Evolutionary conservation across 2,113 vertebrate genomes (phyloP).

Genomic region (Merops nubicus): DNA sequence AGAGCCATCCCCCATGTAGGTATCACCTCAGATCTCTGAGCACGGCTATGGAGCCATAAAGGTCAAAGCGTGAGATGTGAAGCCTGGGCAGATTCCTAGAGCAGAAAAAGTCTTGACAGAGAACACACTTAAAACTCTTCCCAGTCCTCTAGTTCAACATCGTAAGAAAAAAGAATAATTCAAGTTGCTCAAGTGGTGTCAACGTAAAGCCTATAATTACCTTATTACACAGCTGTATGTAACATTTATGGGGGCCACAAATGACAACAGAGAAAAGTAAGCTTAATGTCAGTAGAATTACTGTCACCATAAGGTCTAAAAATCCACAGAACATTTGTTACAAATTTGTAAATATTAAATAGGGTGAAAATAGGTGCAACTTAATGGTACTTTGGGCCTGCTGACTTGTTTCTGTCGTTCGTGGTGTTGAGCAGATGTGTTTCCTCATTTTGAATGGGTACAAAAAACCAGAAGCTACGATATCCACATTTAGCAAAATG

Average conservation of each 20-base stretch:
- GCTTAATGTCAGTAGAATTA: background rate
- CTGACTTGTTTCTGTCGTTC: background rate
- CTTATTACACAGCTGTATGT: background rate
- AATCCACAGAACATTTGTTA: background rate
- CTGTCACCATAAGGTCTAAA: background rate
- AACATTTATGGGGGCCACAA: background rate
- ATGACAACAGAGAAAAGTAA: background rate
- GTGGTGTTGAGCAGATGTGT: no score
- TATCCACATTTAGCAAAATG: background rate
- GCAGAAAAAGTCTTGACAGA: background rate
- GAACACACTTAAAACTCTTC: background rate
- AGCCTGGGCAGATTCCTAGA: background rate
- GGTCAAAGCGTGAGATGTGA: background rate
- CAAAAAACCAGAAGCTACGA: background rate
- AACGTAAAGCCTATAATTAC: background rate
- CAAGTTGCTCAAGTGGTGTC: background rate
- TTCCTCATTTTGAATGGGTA: background rate
- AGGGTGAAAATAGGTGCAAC: background rate
- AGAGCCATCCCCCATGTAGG: rapidly evolving
- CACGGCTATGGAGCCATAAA: rapidly evolving
- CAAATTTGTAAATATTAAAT: background rate
- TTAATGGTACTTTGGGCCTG: background rate
- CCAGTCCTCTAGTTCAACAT: background rate
- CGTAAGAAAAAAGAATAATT: background rate
- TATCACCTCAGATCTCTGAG: background rate